Evolutionary conservation across 2,113 vertebrate species (phyloP).

Genomic region (Heptranchias perlo): DNA sequence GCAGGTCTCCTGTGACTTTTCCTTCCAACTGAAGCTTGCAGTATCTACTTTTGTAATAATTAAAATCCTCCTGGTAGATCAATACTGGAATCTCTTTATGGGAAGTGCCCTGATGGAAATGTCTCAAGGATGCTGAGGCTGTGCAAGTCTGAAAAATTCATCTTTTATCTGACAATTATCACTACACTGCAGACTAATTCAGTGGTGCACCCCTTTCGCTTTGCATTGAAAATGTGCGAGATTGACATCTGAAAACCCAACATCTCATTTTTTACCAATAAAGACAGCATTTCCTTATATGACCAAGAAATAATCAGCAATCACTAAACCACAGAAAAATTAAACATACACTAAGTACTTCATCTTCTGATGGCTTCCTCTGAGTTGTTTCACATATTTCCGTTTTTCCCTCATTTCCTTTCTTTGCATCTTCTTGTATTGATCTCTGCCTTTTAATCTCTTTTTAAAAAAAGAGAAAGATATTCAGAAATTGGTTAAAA

Average conservation of each 20-base stretch:
- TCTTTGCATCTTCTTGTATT: conserved; percentile 87
- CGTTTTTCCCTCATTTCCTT: conserved; percentile 72
- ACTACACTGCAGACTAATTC: conserved; percentile 78
- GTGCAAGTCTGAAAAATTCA: conserved; percentile 74
- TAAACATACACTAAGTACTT: conserved; percentile 84
- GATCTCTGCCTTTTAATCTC: conserved; percentile 95
- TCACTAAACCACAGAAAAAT: conserved; percentile 77
- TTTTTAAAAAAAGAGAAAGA: conserved; percentile 53
- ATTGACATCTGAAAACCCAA: conserved; percentile 79
- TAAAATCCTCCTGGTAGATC: conserved; percentile 86
- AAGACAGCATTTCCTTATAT: conserved; percentile 74
- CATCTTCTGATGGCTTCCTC: conserved; percentile 86
- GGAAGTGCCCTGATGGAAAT: conserved; percentile 79
- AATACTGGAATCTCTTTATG: conserved; percentile 83
- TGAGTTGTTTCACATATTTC: conserved; percentile 70
- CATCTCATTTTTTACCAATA: conserved; percentile 80
- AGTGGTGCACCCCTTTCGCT: conserved; percentile 68
- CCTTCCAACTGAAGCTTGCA: conserved; percentile 71
- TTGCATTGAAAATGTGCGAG: conserved; percentile 72
- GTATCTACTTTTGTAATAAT: conserved; percentile 89
- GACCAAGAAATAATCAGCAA: conserved; percentile 75
- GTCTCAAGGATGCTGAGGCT: conserved; percentile 74
- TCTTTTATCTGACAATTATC: conserved; percentile 87
- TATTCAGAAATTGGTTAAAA: conserved; percentile 33
- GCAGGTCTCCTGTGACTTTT: conserved; percentile 76